These are phyloP conservation scores for Camponotus pennsylvanicus DNA, from an alignment of 1,140 invertebrate species.

Conservation along the genomic window DNA sequence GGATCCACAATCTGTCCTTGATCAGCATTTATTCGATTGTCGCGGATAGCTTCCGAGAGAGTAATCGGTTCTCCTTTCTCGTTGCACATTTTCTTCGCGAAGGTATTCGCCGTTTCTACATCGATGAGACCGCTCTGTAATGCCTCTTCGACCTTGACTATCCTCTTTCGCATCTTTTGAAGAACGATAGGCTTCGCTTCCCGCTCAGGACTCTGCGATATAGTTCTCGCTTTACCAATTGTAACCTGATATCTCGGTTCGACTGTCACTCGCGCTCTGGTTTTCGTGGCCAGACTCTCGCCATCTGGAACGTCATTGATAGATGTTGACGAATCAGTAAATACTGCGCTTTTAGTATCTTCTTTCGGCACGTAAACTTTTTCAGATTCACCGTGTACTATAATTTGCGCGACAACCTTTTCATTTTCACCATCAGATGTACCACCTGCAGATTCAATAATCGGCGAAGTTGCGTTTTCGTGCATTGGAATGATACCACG, in stretches of 20 bases:
- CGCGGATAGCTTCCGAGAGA: slow-evolving; percentile 92
- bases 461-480: slow-evolving; percentile 71
- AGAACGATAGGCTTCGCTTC: slow-evolving; percentile 91
- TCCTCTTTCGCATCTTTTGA: slow-evolving; percentile 92
- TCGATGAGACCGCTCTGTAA: slow-evolving; percentile 92
- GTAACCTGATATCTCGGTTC: slow-evolving; percentile 90
- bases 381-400: slow-evolving; percentile 12
- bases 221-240: slow-evolving; percentile 87
- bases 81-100: slow-evolving; percentile 88
- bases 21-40: slow-evolving; percentile 91
- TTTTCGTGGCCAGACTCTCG: slow-evolving; percentile 87
- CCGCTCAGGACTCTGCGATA: slow-evolving; percentile 86
- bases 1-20: slow-evolving; percentile 94
- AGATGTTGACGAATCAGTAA: slow-evolving; percentile 3
- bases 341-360: not conserved
- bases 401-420: not conserved
- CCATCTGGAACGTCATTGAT: slow-evolving; percentile 79
- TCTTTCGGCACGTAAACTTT: slow-evolving; percentile 2
- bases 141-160: slow-evolving; percentile 91
- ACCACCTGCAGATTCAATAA: slow-evolving; percentile 56
- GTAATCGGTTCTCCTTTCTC: slow-evolving; percentile 74
- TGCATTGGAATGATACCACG: slow-evolving; percentile 89
- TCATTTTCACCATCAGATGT: not conserved
- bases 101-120: slow-evolving; percentile 89
- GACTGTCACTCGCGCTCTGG: slow-evolving; percentile 87